phyloP scores from a whole-genome alignment of 2,113 vertebrate species.

The Oryzias woworae region DNA sequence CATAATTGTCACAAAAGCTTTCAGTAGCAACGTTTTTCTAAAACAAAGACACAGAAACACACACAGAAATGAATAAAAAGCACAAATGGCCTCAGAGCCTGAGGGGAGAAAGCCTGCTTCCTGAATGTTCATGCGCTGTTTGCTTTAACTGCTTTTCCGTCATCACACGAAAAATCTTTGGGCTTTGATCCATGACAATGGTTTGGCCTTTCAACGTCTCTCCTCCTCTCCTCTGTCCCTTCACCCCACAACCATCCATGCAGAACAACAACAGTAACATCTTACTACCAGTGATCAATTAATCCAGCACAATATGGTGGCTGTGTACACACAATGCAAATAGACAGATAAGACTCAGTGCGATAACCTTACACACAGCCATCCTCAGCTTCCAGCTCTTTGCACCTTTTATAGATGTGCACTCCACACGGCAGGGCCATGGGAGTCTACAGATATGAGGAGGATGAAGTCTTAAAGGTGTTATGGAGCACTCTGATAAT shows the following conservation, averaged over 20 bases:
- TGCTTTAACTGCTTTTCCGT: slow-evolving; percentile 42
- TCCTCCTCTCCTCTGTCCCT: slow-evolving; percentile 18
- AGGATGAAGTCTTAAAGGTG: slow-evolving; percentile 53
- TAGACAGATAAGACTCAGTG: slow-evolving; percentile 54
- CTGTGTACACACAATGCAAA: slow-evolving; percentile 62
- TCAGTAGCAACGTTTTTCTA: slow-evolving; percentile 2
- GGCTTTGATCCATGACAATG: slow-evolving; percentile 66
- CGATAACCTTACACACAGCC: slow-evolving; percentile 46
- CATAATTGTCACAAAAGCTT: slow-evolving; percentile 24
- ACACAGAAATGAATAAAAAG: neutral
- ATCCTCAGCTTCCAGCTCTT: slow-evolving; percentile 3
- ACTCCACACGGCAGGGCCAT: slow-evolving; percentile 10
- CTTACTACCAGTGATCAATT: slow-evolving; percentile 50
- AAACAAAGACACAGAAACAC: neutral
- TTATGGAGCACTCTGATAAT: slow-evolving; percentile 51
- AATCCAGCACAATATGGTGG: slow-evolving; percentile 48
- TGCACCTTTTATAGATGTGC: slow-evolving; percentile 36
- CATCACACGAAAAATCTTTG: slow-evolving; percentile 53
- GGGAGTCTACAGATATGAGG: slow-evolving; percentile 54
- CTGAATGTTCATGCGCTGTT: slow-evolving; percentile 50
- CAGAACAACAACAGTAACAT: slow-evolving; percentile 54
- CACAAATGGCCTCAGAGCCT: slow-evolving; percentile 27
- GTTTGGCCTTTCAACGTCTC: slow-evolving; percentile 43
- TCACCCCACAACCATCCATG: slow-evolving; percentile 32
- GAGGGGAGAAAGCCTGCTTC: slow-evolving; percentile 32